Evolutionary conservation across 2,797 vertebrate genomes (phyloP).

Genomic region (Pipistrellus pygmaeus): DNA sequence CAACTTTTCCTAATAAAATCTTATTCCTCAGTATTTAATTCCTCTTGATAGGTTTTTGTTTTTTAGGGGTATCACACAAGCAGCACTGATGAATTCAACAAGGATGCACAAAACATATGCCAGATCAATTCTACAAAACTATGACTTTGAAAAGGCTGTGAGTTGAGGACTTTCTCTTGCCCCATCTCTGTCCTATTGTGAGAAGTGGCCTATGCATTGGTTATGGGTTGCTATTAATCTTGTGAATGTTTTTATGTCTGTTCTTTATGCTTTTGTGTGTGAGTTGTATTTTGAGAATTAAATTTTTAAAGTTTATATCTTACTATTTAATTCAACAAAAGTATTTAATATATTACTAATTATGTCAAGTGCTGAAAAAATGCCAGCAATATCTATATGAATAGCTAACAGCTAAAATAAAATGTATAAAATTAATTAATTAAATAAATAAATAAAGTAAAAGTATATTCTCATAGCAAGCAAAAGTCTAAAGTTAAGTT

Average conservation of each 20-base stretch:
- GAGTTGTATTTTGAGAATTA: not conserved
- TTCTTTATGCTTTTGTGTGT: not conserved
- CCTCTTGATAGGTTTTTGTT: not conserved
- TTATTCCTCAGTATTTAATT: not conserved
- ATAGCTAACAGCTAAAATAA: conserved; percentile 20
- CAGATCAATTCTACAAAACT: not conserved
- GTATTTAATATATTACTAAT: not conserved
- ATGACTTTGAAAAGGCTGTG: not conserved
- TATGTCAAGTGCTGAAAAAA: not conserved
- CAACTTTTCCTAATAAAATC: not conserved
- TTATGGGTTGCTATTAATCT: not conserved
- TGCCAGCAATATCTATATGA: not conserved
- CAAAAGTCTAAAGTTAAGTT: not conserved
- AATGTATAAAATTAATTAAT: not conserved
- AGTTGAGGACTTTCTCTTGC: not conserved
- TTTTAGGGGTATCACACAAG: not conserved
- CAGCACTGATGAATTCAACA: not conserved
- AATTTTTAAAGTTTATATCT: conserved; percentile 14
- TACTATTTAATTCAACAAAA: conserved; percentile 26
- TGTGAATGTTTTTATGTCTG: not conserved
- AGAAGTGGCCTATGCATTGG: not conserved
- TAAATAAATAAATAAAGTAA: not conserved
- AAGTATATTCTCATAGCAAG: not conserved
- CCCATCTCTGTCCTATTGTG: not conserved
- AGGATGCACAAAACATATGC: not conserved